phyloP scores from a whole-genome alignment of 2,888 invertebrate species.

The Ganaspis brasiliensis region DNA sequence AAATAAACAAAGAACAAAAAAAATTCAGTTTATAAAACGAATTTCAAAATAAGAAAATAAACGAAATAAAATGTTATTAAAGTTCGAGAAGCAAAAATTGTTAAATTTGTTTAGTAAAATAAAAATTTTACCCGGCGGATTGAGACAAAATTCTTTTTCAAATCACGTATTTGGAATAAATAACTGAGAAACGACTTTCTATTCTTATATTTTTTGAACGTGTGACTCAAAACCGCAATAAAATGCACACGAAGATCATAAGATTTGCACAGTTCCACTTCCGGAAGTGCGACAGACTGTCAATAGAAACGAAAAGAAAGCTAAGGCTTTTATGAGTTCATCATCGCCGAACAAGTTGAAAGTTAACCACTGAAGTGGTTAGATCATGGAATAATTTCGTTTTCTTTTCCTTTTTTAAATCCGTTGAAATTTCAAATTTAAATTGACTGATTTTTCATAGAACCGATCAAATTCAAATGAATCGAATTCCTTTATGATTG shows the following conservation, averaged over 20 bases:
- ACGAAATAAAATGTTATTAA: too few relatives aligned
- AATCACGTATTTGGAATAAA: background rate
- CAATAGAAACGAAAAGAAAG: conserved; percentile 39
- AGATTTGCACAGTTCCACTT: background rate
- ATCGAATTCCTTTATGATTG: conserved; percentile 6
- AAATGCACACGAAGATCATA: background rate
- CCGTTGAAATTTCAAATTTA: background rate
- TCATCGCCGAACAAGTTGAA: conserved; percentile 25
- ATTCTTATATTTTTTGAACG: background rate
- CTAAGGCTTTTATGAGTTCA: conserved; percentile 16
- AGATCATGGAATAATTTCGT: background rate
- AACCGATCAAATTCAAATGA: background rate
- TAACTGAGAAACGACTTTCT: background rate
- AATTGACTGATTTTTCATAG: background rate
- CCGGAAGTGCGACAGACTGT: conserved; percentile 26
- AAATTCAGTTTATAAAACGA: too few relatives aligned
- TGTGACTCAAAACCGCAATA: conserved; percentile 6
- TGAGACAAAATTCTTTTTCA: too few relatives aligned
- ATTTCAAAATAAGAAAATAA: too few relatives aligned
- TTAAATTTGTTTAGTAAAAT: too few relatives aligned
- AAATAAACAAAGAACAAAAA: too few relatives aligned
- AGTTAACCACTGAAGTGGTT: background rate
- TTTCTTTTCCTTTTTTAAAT: conserved; percentile 1
- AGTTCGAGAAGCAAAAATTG: too few relatives aligned
- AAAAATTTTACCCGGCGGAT: too few relatives aligned